These are phyloP conservation scores for Torymus texanus DNA, from an alignment of 2,888 invertebrate species.

Conservation along the genomic window DNA sequence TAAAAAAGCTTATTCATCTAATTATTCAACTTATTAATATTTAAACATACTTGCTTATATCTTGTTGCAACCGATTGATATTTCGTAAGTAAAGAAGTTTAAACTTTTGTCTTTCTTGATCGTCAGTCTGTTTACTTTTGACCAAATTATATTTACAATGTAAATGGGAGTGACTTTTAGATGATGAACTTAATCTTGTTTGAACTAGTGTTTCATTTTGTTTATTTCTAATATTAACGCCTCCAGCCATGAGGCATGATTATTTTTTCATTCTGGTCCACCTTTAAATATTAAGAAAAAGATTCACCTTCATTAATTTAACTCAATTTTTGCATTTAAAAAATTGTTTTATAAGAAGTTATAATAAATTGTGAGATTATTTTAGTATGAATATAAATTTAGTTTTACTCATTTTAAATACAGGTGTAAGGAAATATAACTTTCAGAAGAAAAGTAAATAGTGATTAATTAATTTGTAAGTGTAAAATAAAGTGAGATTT, in stretches of 20 bases:
- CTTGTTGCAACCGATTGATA: constrained; percentile 64
- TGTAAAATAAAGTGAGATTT: constrained; percentile 4
- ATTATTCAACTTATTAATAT: neutral
- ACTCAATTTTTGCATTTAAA: too few relatives aligned
- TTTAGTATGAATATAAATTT: neutral
- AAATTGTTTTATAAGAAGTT: too few relatives aligned
- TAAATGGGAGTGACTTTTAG: constrained; percentile 58
- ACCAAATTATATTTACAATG: constrained; percentile 18
- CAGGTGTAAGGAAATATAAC: too few relatives aligned
- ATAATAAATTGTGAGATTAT: constrained; percentile 3
- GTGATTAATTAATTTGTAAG: neutral
- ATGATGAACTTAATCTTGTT: constrained; percentile 55
- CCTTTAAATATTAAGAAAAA: constrained; percentile 61
- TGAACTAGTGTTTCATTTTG: constrained; percentile 71
- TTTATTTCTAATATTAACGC: constrained; percentile 64
- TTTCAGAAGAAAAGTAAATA: too few relatives aligned
- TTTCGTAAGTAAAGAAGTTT: constrained; percentile 62
- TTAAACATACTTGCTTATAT: constrained; percentile 64
- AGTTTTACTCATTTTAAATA: neutral
- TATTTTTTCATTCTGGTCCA: constrained; percentile 69
- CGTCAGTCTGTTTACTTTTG: constrained; percentile 31
- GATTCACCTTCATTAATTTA: too few relatives aligned
- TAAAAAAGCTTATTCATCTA: neutral
- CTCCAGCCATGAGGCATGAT: constrained; percentile 74
- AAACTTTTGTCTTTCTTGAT: constrained; percentile 61